phyloP scores from a whole-genome alignment of 1,140 invertebrate genomes.

The Hetaerina americana region DNA sequence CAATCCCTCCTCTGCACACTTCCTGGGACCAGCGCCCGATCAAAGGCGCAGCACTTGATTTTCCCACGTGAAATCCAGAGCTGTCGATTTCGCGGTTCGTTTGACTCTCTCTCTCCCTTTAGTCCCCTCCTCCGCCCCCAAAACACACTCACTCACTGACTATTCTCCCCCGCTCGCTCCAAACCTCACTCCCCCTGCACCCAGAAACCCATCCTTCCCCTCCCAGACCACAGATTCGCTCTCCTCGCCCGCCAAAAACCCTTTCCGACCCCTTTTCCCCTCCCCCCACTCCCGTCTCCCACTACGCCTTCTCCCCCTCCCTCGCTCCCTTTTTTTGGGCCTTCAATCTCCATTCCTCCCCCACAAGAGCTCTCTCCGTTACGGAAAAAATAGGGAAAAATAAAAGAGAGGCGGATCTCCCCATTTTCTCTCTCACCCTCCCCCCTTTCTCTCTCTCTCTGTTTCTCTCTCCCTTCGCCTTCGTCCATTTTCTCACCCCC shows the following conservation, averaged over 20 bases:
- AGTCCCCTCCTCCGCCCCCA: not conserved
- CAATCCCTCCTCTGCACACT: not conserved
- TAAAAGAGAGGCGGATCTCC: too few relatives aligned
- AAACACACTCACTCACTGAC: not conserved
- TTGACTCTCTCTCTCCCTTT: not conserved
- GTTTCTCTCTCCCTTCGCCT: too few relatives aligned
- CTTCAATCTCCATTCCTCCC: not conserved
- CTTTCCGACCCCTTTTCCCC: not conserved
- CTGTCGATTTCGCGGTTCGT: not conserved
- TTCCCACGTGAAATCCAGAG: not conserved
- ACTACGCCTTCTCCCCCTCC: not conserved
- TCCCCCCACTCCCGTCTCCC: not conserved
- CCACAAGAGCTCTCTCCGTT: too few relatives aligned
- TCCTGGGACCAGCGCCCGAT: not conserved
- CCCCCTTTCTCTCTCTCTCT: too few relatives aligned
- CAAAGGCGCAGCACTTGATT: not conserved
- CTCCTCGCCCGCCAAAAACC: not conserved
- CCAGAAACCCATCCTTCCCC: too few relatives aligned
- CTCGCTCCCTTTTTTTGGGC: not conserved
- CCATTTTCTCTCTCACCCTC: too few relatives aligned
- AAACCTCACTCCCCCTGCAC: not conserved
- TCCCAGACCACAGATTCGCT: not conserved
- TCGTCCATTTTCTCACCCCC: too few relatives aligned
- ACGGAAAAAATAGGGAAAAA: too few relatives aligned
- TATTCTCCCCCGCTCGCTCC: not conserved